phyloP scores from a whole-genome alignment of 2,797 vertebrate genomes.

The Limosa lapponica region DNA sequence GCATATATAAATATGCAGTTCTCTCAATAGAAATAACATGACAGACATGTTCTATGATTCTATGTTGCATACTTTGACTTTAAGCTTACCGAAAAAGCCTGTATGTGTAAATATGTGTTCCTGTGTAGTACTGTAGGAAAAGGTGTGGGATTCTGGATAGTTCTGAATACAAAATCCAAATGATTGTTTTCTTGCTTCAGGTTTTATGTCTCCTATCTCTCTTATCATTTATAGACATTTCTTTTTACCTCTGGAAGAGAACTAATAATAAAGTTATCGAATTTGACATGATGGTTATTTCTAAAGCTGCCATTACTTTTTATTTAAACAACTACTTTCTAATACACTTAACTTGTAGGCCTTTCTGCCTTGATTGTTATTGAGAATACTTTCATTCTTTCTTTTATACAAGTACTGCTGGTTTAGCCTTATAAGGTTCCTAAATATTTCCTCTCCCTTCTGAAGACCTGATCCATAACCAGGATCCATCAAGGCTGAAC shows the following conservation, averaged over 20 bases:
- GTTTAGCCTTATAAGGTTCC: background rate
- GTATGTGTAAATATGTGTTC: background rate
- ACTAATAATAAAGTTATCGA: background rate
- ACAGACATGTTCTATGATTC: no score
- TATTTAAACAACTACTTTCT: background rate
- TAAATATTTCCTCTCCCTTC: background rate
- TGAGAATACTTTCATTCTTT: background rate
- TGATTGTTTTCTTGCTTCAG: background rate
- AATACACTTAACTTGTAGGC: background rate
- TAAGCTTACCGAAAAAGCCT: background rate
- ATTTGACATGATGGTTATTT: background rate
- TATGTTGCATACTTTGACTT: background rate
- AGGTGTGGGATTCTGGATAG: background rate
- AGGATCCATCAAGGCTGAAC: background rate
- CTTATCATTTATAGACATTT: background rate
- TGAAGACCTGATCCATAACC: background rate
- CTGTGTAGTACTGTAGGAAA: background rate
- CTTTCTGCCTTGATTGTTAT: background rate
- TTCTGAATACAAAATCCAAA: background rate
- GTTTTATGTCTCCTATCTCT: background rate
- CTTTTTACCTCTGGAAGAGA: background rate
- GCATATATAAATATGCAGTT: background rate
- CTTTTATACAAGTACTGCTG: background rate
- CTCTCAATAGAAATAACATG: background rate
- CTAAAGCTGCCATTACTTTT: background rate